A percentile compares a stretch with the other conserved stretches of the same genome.
phyloP scores from a whole-genome alignment of 1,140 invertebrate species.

The Panonychus citri region DNA sequence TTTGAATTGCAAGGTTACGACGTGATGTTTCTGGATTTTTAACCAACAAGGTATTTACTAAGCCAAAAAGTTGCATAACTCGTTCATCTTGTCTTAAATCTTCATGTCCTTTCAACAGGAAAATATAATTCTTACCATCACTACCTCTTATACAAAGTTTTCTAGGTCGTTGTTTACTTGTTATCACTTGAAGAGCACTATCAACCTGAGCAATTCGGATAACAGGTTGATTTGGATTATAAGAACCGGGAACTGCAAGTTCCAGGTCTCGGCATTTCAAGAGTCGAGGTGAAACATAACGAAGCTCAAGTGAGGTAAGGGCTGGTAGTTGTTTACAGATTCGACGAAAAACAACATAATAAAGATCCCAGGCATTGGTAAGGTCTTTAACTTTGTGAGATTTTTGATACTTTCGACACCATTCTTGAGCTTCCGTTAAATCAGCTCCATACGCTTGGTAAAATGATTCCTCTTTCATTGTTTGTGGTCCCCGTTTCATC shows the following conservation, averaged over 20 bases:
- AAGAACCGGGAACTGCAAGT: constrained; percentile 78
- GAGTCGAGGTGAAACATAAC: constrained; percentile 83
- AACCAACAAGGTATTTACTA: constrained; percentile 84
- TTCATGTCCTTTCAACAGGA: constrained; percentile 95
- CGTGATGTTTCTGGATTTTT: constrained; percentile 85
- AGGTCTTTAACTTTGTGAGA: constrained; percentile 66
- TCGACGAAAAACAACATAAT: constrained; percentile 88
- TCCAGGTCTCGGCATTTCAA: constrained; percentile 69
- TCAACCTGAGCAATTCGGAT: constrained; percentile 73
- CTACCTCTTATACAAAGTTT: constrained; percentile 82
- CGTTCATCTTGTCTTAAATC: constrained; percentile 94
- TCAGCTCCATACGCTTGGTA: constrained; percentile 85
- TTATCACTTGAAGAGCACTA: constrained; percentile 63
- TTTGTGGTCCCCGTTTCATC: constrained; percentile 77
- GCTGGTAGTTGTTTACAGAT: constrained; percentile 78
- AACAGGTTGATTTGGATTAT: constrained; percentile 60
- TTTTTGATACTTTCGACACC: constrained; percentile 46
- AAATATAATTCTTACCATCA: constrained; percentile 95
- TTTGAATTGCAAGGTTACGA: constrained; percentile 52
- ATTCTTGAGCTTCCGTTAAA: constrained; percentile 73
- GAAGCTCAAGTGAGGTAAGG: constrained; percentile 44
- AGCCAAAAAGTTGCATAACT: constrained; percentile 97
- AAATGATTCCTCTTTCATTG: constrained; percentile 89
- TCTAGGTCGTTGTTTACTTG: constrained; percentile 86
- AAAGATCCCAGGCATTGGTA: constrained; percentile 95